These are phyloP conservation scores for Mustelus asterias DNA, from an alignment of 2,113 vertebrate genomes.

Conservation along the genomic window DNA sequence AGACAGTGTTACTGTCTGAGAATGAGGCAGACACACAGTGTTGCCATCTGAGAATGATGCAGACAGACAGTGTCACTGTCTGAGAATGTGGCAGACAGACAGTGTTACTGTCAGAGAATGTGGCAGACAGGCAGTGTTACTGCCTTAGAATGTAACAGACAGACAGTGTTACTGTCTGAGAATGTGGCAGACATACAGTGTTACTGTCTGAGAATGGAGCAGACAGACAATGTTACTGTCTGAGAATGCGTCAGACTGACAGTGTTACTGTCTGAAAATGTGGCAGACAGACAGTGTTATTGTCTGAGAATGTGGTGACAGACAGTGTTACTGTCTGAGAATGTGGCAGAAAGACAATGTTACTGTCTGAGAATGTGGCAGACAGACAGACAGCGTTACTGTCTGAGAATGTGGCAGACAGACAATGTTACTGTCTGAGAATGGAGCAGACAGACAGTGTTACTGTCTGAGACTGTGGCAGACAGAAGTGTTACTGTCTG, in stretches of 20 bases:
- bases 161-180: not conserved
- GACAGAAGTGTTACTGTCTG: not conserved
- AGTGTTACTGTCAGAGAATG: not conserved
- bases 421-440: too few species aligned
- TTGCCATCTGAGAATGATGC: too few species aligned
- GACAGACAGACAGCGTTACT: too few species aligned
- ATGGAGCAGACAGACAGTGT: too few species aligned
- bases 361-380: not conserved
- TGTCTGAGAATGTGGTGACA: not conserved
- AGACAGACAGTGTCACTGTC: not conserved
- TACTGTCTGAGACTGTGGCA: too few species aligned
- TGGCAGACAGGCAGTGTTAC: not conserved
- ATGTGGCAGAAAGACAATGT: not conserved
- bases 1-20: too few species aligned
- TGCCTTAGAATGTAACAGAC: not conserved
- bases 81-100: not conserved
- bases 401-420: too few species aligned
- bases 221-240: not conserved
- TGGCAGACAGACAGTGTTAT: not conserved
- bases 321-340: not conserved
- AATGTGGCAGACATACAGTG: not conserved
- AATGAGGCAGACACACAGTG: too few species aligned
- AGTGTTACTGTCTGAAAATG: not conserved
- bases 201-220: not conserved
- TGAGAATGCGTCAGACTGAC: not conserved